phyloP scores from a whole-genome alignment of 2,888 invertebrate species.

The Lampropteryx suffumata region DNA sequence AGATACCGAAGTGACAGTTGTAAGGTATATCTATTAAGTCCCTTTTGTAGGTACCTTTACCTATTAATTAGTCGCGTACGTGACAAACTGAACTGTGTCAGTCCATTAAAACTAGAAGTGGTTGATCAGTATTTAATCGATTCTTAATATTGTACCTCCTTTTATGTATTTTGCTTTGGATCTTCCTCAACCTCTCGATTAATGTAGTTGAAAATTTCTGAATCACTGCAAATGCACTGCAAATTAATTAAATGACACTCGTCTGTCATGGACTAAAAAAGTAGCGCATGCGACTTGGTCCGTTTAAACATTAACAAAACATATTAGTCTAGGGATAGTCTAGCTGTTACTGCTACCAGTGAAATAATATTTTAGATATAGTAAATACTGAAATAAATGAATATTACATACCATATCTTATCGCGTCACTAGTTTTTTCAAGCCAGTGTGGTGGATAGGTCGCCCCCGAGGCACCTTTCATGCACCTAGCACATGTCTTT shows the following conservation, averaged over 20 bases:
- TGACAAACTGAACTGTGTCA: slow-evolving; percentile 70
- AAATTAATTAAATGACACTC: slow-evolving; percentile 4
- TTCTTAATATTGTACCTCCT: slow-evolving; percentile 50
- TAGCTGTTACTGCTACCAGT: too few species aligned
- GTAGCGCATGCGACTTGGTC: too few species aligned
- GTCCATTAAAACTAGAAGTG: slow-evolving; percentile 44
- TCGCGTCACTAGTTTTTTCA: too few species aligned
- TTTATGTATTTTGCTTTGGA: slow-evolving; percentile 43
- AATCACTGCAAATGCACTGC: slow-evolving; percentile 14
- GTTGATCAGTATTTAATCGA: slow-evolving; percentile 54
- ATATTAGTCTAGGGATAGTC: too few species aligned
- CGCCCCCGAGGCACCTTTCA: too few species aligned
- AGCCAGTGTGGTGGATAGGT: too few species aligned
- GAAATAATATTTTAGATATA: too few species aligned
- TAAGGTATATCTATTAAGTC: slow-evolving; percentile 1
- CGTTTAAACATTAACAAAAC: too few species aligned
- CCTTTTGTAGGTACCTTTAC: slow-evolving; percentile 2
- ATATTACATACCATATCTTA: too few species aligned
- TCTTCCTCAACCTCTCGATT: slow-evolving; percentile 58
- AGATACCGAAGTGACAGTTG: slow-evolving; percentile 17
- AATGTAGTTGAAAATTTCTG: neutral
- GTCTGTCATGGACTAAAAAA: too few species aligned
- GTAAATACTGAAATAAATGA: too few species aligned
- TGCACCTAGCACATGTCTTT: too few species aligned
- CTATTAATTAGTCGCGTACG: slow-evolving; percentile 59